Evolutionary conservation across 2,888 invertebrate species (phyloP).

Genomic region (Caenorhabditis panamensis): DNA sequence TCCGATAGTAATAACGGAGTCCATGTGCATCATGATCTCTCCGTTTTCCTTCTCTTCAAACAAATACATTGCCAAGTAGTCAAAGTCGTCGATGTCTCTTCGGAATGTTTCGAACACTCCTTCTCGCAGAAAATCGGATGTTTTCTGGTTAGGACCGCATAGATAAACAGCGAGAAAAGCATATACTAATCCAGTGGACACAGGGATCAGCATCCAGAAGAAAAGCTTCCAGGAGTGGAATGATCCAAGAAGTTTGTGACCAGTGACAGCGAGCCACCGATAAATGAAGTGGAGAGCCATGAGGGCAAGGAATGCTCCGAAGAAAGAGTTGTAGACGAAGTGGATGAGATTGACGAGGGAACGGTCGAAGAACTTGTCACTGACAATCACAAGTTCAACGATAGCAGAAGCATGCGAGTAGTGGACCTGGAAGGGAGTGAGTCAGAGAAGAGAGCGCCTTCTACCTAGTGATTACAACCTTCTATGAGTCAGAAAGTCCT

Average conservation of each 20-base stretch:
- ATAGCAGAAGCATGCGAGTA: background rate
- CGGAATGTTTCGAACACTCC: background rate
- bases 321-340: background rate
- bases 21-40: background rate
- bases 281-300: background rate
- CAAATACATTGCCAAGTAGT: background rate
- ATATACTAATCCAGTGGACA: background rate
- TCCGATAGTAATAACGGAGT: background rate
- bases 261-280: background rate
- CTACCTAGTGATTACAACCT: background rate
- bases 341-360: background rate
- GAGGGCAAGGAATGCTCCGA: background rate
- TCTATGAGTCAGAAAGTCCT: background rate
- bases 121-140: background rate
- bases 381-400: background rate
- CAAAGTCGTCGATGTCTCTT: background rate
- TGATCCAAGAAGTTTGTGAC: background rate
- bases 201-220: background rate
- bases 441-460: background rate
- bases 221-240: background rate
- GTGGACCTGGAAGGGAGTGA: background rate
- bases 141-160: background rate
- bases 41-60: background rate
- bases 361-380: background rate
- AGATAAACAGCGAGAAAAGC: background rate